phyloP scores from a whole-genome alignment of 2,113 vertebrate genomes.

The Penelope pileata region DNA sequence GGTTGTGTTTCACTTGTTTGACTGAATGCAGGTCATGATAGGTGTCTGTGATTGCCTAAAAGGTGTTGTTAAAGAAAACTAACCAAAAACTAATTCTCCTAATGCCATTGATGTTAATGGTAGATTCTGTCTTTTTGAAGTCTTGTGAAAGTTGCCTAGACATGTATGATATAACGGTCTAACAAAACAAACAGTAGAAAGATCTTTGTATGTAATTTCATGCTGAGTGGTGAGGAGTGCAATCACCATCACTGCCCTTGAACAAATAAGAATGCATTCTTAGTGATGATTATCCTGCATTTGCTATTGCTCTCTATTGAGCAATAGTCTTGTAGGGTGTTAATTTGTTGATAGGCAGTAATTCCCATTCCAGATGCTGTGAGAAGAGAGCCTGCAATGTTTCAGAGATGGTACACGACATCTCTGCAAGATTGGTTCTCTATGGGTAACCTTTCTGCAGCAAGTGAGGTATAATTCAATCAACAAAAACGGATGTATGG shows the following conservation, averaged over 20 bases:
- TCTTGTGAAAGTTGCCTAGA: not conserved
- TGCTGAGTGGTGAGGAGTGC: not conserved
- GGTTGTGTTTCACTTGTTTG: not conserved
- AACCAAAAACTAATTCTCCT: not conserved
- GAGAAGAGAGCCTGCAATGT: not conserved
- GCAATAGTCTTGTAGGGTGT: not conserved
- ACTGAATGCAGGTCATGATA: not conserved
- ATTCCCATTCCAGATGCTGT: not conserved
- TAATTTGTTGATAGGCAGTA: not conserved
- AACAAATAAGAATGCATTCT: not conserved
- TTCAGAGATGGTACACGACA: not conserved
- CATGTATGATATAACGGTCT: not conserved
- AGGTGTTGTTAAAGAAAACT: not conserved
- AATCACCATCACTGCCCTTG: not conserved
- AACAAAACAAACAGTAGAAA: not conserved
- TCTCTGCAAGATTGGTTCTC: not conserved
- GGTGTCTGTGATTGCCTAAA: not conserved
- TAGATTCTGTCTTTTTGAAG: not conserved
- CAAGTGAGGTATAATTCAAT: constrained; percentile 43
- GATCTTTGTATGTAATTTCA: not conserved
- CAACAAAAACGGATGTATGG: constrained; percentile 45
- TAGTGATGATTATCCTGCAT: not conserved
- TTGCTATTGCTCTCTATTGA: not conserved
- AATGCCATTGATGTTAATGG: not conserved
- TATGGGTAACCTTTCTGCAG: constrained; percentile 52